A percentile compares a stretch with the other conserved stretches of the same genome.
These are phyloP conservation scores for Balaeniceps rex DNA, from an alignment of 2,113 vertebrate genomes.

Conservation along the genomic window DNA sequence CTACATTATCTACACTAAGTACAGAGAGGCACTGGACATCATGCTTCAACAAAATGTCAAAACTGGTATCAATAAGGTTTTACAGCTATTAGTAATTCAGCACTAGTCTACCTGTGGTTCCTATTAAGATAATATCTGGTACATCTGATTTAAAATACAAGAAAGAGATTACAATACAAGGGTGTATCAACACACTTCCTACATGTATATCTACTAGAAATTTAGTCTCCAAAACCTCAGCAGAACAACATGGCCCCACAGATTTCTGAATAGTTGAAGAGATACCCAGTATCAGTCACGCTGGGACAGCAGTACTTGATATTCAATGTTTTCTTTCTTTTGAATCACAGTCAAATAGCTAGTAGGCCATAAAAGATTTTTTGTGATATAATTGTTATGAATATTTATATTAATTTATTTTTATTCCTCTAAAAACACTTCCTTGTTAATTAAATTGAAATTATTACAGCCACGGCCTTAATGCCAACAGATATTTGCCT, in stretches of 20 bases:
- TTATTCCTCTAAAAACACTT: not conserved
- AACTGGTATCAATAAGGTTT: conserved; percentile 62
- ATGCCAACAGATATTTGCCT: conserved; percentile 40
- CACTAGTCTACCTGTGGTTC: conserved; percentile 58
- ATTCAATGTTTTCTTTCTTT: not conserved
- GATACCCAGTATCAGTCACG: conserved; percentile 13
- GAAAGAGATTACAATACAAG: conserved; percentile 51
- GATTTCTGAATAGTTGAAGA: not conserved
- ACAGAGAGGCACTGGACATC: conserved; percentile 90
- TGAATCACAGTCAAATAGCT: not conserved
- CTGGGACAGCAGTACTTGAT: not conserved
- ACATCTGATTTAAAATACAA: conserved; percentile 61
- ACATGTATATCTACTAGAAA: conserved; percentile 2
- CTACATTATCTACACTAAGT: conserved; percentile 92
- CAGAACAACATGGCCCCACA: not conserved
- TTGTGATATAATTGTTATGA: not conserved
- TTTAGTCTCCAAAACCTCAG: conserved; percentile 16
- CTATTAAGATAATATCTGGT: conserved; percentile 64
- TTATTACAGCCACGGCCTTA: not conserved
- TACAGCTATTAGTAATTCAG: conserved; percentile 70
- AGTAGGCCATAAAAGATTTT: not conserved
- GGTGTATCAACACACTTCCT: conserved; percentile 18
- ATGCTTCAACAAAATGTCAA: conserved; percentile 83
- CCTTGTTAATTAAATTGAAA: conserved; percentile 23
- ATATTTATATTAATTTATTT: conserved; percentile 3